Evolutionary conservation across 2,888 invertebrate species (phyloP), one percentile per base, ranked within the genome.

Genomic region (Agonopterix subpropinquella): DNA sequence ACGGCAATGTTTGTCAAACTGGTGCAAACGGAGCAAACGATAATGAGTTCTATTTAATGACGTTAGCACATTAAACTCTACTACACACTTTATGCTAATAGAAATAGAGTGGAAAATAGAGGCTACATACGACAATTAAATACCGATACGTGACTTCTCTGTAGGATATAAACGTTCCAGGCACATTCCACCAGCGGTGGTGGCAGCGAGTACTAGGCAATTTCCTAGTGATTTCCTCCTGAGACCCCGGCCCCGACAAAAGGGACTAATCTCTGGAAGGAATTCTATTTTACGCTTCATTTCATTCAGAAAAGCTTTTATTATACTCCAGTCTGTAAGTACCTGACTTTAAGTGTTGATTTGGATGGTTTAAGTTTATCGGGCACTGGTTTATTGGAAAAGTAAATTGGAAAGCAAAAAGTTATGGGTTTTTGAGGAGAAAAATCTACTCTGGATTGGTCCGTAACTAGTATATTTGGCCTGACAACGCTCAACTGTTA

Each of bases 201-300:
- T 11, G 45, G 35, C 28, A 28, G 28, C 28, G 1, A 28, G 28
- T 28, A 28, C 28, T 28, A 49, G 65, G 73, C 82, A 85, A 86
- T 86, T 84, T 84, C 82, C 83, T 76, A 56, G 67, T 68, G 74
- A 82, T 80, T 79, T 82, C 80, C 82, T 73, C 66, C 51, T 52
- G 48, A 55, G 55, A 57, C 62, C 28, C 52, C 61, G 58, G 56
- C 60, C 61, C 58, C 73, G 72, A 79, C 78, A 83, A 82, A 81
- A 75, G 77, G 65, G 72, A 70, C 73, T 81, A 81, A 84, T 83
- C 78, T 75, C 60, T 72, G 71, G 64, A 74, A 77, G 77, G 75
- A 83, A 82, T 75, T 79, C 75, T 71, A 80, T 85, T 85, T 77
- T 70, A 77, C 75, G 76, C 73, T 78, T 77, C 76, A 82, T 77